Percentiles rank a stretch among this genome's conserved stretches.
Evolutionary conservation across 2,113 vertebrate species (phyloP).

Genomic region (Silurus asotus): DNA sequence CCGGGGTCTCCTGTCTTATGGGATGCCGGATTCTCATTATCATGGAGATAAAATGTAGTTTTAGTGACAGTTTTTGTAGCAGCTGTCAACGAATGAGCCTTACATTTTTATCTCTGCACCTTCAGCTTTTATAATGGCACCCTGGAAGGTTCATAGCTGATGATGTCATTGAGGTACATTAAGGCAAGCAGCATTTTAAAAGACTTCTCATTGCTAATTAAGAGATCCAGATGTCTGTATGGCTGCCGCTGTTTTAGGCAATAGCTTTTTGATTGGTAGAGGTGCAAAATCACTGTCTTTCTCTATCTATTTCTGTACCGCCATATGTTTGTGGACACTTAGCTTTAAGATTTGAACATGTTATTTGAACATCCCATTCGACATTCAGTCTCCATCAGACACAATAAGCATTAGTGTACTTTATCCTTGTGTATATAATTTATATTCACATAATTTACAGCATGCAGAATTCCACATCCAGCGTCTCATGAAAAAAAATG

Average conservation of each 20-base stretch:
- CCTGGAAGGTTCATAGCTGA: background rate
- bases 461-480: too few species aligned
- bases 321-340: too few species aligned
- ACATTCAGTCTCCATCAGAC: too few species aligned
- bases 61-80: conserved; percentile 29
- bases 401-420: too few species aligned
- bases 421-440: too few species aligned
- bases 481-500: too few species aligned
- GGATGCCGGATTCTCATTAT: conserved; percentile 6
- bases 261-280: background rate
- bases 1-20: background rate
- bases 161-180: conserved; percentile 29
- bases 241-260: background rate
- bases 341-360: too few species aligned
- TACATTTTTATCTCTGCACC: background rate
- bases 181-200: conserved; percentile 36
- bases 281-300: too few species aligned
- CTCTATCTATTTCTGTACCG: too few species aligned
- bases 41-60: background rate
- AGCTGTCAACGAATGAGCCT: background rate
- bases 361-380: too few species aligned
- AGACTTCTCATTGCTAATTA: conserved; percentile 36
- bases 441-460: too few species aligned
- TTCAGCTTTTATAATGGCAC: background rate
- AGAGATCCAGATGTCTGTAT: conserved; percentile 27